phyloP scores from a whole-genome alignment of 1,140 invertebrate species.

The Batillaria attramentaria region DNA sequence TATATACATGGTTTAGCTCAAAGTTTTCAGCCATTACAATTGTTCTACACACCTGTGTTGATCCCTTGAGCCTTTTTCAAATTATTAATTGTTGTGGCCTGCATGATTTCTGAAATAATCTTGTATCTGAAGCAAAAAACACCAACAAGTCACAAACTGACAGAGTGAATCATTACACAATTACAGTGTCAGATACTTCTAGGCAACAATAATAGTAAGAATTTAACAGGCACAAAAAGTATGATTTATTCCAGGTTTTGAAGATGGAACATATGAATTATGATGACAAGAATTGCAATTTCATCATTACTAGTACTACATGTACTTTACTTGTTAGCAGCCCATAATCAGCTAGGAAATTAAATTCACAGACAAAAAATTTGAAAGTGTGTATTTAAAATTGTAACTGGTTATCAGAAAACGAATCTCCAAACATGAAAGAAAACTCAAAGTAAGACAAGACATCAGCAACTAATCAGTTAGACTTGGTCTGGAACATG shows the following conservation, averaged over 20 bases:
- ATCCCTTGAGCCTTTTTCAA: slow-evolving; percentile 87
- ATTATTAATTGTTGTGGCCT: slow-evolving; percentile 92
- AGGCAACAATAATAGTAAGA: not conserved
- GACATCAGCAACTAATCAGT: too few species aligned
- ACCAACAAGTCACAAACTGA: not conserved
- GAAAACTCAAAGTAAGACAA: too few species aligned
- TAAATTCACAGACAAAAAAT: too few species aligned
- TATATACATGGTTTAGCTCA: too few species aligned
- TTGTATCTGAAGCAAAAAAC: slow-evolving; percentile 78
- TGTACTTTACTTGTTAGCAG: too few species aligned
- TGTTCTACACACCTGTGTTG: slow-evolving; percentile 73
- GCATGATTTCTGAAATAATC: slow-evolving; percentile 93
- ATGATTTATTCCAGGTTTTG: not conserved
- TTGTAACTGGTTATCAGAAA: too few species aligned
- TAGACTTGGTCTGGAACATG: too few species aligned
- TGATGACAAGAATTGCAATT: not conserved
- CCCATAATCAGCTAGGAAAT: too few species aligned
- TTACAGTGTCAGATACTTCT: not conserved
- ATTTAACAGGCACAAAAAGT: not conserved
- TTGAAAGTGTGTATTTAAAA: too few species aligned
- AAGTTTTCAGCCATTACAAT: too few species aligned
- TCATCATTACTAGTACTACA: not conserved
- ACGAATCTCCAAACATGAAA: too few species aligned
- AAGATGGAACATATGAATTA: not conserved
- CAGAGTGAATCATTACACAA: not conserved